Evolutionary conservation across 1,140 invertebrate species (phyloP), one percentile per base, ranked within the genome.

Genomic region (Pygmarrhopalites habei): DNA sequence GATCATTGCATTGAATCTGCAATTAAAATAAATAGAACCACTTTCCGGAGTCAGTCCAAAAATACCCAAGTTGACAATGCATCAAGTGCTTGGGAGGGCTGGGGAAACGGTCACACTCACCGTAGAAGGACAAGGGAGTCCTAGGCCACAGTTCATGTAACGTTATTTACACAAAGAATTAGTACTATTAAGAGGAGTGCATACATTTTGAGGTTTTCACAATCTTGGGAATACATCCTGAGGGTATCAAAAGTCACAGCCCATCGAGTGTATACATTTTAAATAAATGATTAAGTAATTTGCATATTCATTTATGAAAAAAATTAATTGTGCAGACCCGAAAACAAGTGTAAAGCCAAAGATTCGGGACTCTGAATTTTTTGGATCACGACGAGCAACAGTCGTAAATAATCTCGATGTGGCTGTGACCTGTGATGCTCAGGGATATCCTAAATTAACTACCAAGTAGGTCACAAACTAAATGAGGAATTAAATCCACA

Each of bases 331-430:
- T 35, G 5, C 15, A 80, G 80, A 80, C 59, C 79, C 79, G 30
- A 73, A 76, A 62, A 76, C 75, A 44, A 78, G 77, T 49, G 76
- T 81, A 52, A 74, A 75, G 21, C 79, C 79, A 14, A 79, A 78
- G 57, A 77, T 77, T 35, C 76, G 76, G 64, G 79, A 80, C 70
- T 77, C 64, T 49, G 47, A 51, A 51, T 65, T 43, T 23, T 55
- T 68, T 41, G 67, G 67, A 44, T 60, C 47, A 19, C 46, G 56
- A 4, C 23, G 39, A 32, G 49, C 51, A 35, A 62, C 19, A 23
- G 51, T 63, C 4, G 23, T 5, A 28, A 23, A 41, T 21, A 46
- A 60, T 14, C 41, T 51, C 35, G 51, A 23, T 25, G 60, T 70
- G 28, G 65, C 65, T 59, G 41, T 69, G 56, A 55, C 58, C 29